A percentile compares a stretch with the other conserved stretches of the same genome.
phyloP scores from a whole-genome alignment of 2,797 vertebrate species.

The Rousettus madagascariensis region DNA sequence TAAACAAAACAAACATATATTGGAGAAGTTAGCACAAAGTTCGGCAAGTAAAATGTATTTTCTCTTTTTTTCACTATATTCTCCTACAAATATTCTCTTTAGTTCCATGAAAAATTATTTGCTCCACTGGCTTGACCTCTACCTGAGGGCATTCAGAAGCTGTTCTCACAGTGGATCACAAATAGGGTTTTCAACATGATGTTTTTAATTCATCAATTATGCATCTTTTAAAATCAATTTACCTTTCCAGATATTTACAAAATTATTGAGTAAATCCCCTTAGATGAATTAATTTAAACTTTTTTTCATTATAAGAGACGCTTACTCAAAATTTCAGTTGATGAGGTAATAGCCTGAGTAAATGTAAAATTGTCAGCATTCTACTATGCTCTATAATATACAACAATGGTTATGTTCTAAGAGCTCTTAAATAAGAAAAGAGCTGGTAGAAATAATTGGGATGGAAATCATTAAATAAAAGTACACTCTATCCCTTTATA shows the following conservation, averaged over 20 bases:
- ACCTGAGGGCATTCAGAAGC: not conserved
- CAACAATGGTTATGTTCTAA: not conserved
- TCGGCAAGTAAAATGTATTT: not conserved
- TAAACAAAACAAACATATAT: not conserved
- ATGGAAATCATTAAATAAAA: not conserved
- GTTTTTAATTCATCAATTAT: slow-evolving; percentile 20
- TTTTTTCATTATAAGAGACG: not conserved
- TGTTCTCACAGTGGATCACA: not conserved
- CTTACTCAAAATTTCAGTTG: not conserved
- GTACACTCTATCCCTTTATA: not conserved
- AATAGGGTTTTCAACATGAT: not conserved
- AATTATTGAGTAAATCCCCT: slow-evolving; percentile 24
- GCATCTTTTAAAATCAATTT: slow-evolving; percentile 30
- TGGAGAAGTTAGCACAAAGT: not conserved
- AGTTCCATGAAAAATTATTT: not conserved
- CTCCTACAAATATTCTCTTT: not conserved
- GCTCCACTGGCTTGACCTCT: not conserved
- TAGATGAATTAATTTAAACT: not conserved
- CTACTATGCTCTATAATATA: not conserved
- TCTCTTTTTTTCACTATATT: not conserved
- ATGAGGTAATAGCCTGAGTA: not conserved
- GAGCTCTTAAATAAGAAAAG: not conserved
- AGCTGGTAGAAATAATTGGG: not conserved
- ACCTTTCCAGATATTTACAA: slow-evolving; percentile 37
- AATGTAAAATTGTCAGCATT: not conserved